Conservation (phyloP, 2,888 invertebrate genomes). For the Amphimallon solstitiale region DNA sequence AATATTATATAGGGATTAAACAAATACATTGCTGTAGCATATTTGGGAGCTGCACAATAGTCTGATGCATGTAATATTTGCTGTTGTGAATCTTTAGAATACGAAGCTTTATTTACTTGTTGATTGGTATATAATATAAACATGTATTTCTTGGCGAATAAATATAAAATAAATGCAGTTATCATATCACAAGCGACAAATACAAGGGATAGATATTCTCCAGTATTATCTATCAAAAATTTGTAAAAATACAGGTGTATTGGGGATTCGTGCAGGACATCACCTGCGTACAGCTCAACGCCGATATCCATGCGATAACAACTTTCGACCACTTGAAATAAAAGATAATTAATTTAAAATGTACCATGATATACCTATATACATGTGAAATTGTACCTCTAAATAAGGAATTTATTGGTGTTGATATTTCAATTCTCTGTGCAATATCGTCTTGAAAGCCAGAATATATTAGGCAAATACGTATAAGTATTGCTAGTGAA, state of each 20-base stretch:
- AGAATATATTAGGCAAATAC: constrained; percentile 76
- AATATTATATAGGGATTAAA: constrained; percentile 90
- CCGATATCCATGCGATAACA: constrained; percentile 77
- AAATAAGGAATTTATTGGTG: constrained; percentile 89
- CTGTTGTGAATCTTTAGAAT: constrained; percentile 69
- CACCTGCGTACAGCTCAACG: constrained; percentile 89
- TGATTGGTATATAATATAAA: constrained; percentile 68
- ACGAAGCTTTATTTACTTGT: constrained; percentile 64
- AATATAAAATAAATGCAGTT: constrained; percentile 78
- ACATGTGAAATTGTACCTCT: constrained; percentile 56
- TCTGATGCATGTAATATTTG: constrained; percentile 66
- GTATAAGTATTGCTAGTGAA: constrained; percentile 69
- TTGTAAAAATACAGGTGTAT: constrained; percentile 75
- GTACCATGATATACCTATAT: no score
- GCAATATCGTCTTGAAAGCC: constrained; percentile 75
- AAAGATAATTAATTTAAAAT: no score
- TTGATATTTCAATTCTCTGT: constrained; percentile 85
- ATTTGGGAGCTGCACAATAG: constrained; percentile 71
- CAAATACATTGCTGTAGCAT: constrained; percentile 82
- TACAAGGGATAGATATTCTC: constrained; percentile 68
- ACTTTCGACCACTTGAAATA: constrained; percentile 80
- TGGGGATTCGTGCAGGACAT: constrained; percentile 91
- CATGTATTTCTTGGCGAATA: constrained; percentile 77
- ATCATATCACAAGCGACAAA: constrained; percentile 81
- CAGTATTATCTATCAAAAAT: constrained; percentile 68